Percentiles rank a stretch among this genome's conserved stretches.
Evolutionary conservation across 2,888 invertebrate genomes (phyloP).

Genomic region (Brachylomia viminalis): DNA sequence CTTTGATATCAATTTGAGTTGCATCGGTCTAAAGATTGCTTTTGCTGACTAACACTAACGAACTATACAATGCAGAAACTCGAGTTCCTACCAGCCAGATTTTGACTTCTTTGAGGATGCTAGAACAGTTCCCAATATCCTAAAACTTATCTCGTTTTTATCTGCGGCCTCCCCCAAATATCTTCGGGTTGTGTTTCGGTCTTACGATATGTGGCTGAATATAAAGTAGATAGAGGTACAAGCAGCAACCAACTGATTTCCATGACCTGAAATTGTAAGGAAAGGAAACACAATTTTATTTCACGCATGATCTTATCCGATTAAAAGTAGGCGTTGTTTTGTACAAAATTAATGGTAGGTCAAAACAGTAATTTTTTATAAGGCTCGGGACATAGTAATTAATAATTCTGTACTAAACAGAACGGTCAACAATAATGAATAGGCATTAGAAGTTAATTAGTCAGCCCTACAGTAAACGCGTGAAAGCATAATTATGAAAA

Average conservation of each 20-base stretch:
- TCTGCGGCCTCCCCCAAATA: neutral
- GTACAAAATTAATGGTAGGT: neutral
- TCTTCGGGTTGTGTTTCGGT: neutral
- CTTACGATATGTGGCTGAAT: neutral
- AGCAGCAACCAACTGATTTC: conserved; percentile 5
- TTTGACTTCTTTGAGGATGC: neutral
- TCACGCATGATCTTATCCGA: neutral
- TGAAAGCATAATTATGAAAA: neutral
- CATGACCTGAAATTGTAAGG: neutral
- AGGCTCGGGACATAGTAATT: conserved; percentile 11
- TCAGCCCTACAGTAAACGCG: neutral
- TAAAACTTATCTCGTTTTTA: neutral
- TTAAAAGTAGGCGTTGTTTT: neutral
- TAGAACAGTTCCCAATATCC: neutral
- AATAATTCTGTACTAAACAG: conserved; percentile 29
- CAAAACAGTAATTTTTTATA: neutral
- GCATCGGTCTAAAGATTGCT: neutral
- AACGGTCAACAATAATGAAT: conserved; percentile 22
- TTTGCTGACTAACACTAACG: neutral
- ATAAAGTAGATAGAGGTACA: conserved; percentile 1
- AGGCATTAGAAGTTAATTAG: conserved; percentile 15
- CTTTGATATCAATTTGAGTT: neutral
- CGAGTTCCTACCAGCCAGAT: neutral
- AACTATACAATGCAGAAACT: neutral
- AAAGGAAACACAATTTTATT: neutral